Evolutionary conservation across 2,797 vertebrate genomes (phyloP).

Genomic region (Myotis vivesi): DNA sequence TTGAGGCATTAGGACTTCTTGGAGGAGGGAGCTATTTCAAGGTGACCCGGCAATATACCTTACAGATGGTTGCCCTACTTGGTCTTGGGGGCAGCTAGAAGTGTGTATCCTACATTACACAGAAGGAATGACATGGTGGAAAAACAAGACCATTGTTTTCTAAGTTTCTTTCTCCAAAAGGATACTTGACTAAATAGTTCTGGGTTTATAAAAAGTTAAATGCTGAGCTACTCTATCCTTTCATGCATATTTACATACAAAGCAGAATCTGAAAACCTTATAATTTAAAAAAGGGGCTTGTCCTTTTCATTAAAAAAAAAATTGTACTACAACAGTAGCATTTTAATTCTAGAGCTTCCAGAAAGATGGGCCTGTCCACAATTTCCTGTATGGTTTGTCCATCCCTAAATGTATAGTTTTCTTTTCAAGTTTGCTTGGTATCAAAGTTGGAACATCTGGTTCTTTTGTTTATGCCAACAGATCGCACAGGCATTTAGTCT

Average conservation of each 20-base stretch:
- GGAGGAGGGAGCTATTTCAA: slow-evolving; percentile 30
- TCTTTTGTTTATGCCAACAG: slow-evolving; percentile 73
- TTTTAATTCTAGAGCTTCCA: slow-evolving; percentile 56
- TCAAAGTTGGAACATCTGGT: slow-evolving; percentile 68
- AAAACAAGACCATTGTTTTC: slow-evolving; percentile 19
- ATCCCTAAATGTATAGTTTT: slow-evolving; percentile 65
- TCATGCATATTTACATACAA: slow-evolving; percentile 59
- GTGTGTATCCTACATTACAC: neutral
- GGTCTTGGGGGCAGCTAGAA: neutral
- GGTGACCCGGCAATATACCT: neutral
- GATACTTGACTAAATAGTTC: neutral
- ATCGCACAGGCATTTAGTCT: slow-evolving; percentile 57
- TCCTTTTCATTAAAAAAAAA: slow-evolving; percentile 28
- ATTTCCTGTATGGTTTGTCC: slow-evolving; percentile 50
- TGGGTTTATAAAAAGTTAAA: slow-evolving; percentile 21
- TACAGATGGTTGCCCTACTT: neutral
- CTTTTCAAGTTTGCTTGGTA: slow-evolving; percentile 63
- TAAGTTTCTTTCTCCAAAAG: neutral
- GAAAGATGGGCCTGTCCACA: slow-evolving; percentile 26
- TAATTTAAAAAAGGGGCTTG: neutral
- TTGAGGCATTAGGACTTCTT: neutral
- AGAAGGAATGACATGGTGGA: neutral
- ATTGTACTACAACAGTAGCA: neutral
- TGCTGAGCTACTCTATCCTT: slow-evolving; percentile 15
- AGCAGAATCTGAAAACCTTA: slow-evolving; percentile 40